Evolutionary conservation across 2,888 invertebrate species (phyloP).

Genomic region (Hirtodrosophila histrioides): DNA sequence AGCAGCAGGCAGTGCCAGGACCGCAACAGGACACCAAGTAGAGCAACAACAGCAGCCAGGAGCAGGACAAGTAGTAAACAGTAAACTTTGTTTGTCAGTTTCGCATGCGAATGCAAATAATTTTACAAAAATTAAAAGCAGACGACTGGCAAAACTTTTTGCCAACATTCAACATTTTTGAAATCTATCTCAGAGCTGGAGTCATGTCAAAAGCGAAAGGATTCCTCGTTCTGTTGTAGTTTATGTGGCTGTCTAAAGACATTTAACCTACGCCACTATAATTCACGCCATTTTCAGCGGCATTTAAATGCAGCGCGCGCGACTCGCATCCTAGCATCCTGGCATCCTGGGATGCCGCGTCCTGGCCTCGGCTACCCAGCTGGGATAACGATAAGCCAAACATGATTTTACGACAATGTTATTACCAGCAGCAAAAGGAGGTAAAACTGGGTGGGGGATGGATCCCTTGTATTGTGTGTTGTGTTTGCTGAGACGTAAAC

Average conservation of each 20-base stretch:
- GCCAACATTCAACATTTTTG: conserved; percentile 55
- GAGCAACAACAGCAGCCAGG: background rate
- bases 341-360: conserved; percentile 33
- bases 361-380: conserved; percentile 36
- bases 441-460: background rate
- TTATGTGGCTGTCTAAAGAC: conserved; percentile 81
- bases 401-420: conserved; percentile 84
- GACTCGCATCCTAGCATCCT: conserved; percentile 32
- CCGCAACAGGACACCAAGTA: background rate
- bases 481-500: conserved; percentile 73
- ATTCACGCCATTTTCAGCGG: conserved; percentile 80
- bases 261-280: conserved; percentile 83
- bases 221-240: conserved; percentile 61
- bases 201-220: conserved; percentile 69
- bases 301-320: conserved; percentile 79
- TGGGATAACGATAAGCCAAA: conserved; percentile 79
- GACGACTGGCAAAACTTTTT: conserved; percentile 64
- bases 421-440: conserved; percentile 63
- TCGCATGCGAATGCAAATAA: conserved; percentile 69
- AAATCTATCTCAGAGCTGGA: conserved; percentile 39
- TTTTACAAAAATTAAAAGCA: conserved; percentile 74
- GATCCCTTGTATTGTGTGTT: conserved; percentile 52
- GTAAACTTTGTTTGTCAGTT: conserved; percentile 58
- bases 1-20: background rate
- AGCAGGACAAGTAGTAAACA: conserved; percentile 32